Conservation (phyloP, 2,113 vertebrate species). For the Xerus inauris region DNA sequence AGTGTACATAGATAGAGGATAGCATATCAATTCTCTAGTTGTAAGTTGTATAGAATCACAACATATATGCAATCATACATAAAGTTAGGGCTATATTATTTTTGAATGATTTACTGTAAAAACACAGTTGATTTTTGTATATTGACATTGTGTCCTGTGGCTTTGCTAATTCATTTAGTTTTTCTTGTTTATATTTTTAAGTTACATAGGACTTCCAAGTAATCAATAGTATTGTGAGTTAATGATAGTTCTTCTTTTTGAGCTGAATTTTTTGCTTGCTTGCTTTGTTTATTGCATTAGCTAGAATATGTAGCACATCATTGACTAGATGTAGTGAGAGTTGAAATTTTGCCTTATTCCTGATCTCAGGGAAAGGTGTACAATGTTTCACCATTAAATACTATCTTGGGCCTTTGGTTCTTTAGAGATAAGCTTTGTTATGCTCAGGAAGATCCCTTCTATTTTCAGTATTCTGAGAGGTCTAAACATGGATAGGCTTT, state of each 20-base stretch:
- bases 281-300: neutral
- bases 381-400: neutral
- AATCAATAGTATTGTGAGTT: neutral
- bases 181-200: conserved; percentile 7
- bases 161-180: neutral
- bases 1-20: too few relatives aligned
- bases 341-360: neutral
- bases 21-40: too few relatives aligned
- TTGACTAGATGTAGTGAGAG: neutral
- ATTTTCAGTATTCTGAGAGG: neutral
- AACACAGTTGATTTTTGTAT: neutral
- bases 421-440: neutral
- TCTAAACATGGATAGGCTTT: neutral
- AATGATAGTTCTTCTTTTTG: neutral
- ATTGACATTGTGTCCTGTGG: neutral
- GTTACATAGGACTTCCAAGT: neutral
- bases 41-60: too few relatives aligned
- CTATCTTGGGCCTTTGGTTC: neutral
- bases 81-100: neutral
- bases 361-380: neutral
- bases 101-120: conserved; percentile 8
- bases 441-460: neutral
- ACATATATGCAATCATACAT: too few relatives aligned
- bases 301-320: neutral
- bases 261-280: neutral